phyloP scores from a whole-genome alignment of 2,888 invertebrate genomes.

The Acleris holmiana region DNA sequence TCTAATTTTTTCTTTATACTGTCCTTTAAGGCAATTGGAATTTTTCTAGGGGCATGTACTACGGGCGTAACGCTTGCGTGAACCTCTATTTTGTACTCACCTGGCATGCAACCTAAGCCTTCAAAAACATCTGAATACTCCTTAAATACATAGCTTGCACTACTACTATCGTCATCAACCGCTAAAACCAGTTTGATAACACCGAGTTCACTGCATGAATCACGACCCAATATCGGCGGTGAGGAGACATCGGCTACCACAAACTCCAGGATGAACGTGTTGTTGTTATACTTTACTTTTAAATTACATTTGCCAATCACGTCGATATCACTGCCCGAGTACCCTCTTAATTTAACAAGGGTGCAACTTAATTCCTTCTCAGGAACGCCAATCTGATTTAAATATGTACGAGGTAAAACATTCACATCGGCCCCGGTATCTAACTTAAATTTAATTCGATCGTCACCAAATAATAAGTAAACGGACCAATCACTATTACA shows the following conservation, averaged over 20 bases:
- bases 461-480: background rate
- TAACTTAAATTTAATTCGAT: constrained; percentile 14
- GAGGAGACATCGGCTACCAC: background rate
- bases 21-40: constrained; percentile 1
- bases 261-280: background rate
- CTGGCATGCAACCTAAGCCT: background rate
- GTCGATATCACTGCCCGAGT: constrained; percentile 12
- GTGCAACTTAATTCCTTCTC: background rate
- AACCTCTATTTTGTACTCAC: background rate
- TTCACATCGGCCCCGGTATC: no score
- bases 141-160: background rate
- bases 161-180: background rate
- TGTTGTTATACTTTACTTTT: background rate
- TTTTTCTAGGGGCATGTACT: background rate
- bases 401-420: constrained; percentile 9
- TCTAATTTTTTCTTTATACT: constrained; percentile 17
- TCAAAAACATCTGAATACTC: background rate
- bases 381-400: background rate
- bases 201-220: background rate
- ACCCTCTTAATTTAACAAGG: constrained; percentile 7
- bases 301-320: constrained; percentile 10
- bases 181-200: background rate
- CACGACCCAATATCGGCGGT: constrained; percentile 5
- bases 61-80: background rate
- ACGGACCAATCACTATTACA: constrained; percentile 11